Evolutionary conservation across 2,113 vertebrate species (phyloP), one percentile per base, ranked within the genome.

Genomic region (Engraulis encrasicolus): DNA sequence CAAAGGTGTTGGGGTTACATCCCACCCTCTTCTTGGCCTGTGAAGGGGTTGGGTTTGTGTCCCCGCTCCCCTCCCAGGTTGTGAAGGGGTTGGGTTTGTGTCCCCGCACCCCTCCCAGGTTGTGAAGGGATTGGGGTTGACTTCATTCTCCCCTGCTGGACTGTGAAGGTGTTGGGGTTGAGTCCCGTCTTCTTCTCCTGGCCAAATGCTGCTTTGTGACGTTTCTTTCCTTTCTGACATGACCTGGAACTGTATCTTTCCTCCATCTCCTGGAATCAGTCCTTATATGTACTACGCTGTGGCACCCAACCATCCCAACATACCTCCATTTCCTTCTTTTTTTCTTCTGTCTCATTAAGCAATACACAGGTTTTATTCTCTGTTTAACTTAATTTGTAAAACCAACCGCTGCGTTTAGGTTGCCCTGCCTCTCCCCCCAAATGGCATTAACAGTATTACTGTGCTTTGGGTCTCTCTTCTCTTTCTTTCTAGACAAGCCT

Each of bases 401-500:
- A 80, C n/a, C 58, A 87, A 38, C 19, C 23, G 27, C 37, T 50
- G 34, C 27, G 14, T 90, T 92, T 95, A 95, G 93, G 93, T 95
- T 95, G 95, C 95, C 96, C n/a, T n/a, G n/a, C n/a, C n/a, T n/a
- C n/a, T n/a, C n/a, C n/a, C n/a, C n/a, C 95, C 93, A 96, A 94
- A 95, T 95, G 96, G 94, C 94, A 97, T 97, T 97, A 97, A 97
- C 97, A 98, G 97, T 98, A 97, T 99, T 99, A 97, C 96, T 96
- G 95, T 95, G 95, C 95, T 95, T 94, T 95, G 94, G 93, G 66
- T 74, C 31, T 34, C 14, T 31, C 14, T 27, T 66, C 58, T 58
- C 1, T 95, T 95, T 94, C 85, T 87, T 89, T 89, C 89, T 97
- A 91, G 87, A 92, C 96, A 71, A 97, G 95, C 61, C 12, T 96